Base-by-base conservation (phyloP, 2,888 invertebrate genomes). In the Tiliacea aurago region DNA sequence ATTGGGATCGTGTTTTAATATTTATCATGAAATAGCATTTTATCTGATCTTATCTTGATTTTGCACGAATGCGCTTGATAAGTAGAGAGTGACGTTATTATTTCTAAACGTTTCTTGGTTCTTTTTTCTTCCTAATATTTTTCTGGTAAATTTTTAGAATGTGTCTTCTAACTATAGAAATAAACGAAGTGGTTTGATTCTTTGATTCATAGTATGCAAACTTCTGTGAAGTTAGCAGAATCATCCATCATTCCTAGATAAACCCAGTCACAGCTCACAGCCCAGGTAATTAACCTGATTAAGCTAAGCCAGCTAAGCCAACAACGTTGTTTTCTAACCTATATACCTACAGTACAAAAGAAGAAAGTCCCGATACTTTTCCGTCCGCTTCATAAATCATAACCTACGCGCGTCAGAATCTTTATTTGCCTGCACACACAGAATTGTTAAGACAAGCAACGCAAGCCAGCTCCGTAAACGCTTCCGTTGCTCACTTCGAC, bases 391-490 rank as follows among this genome's bases (percentile, higher is more conserved):
- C 76, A 65, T 80, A 80, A 83, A 80, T 83, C 84, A 80, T 76
- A 86, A 69, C 85, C 73, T 73, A 78, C 68, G 62, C 76, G 65
- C 51, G 73, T 78, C 79, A 81, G 81, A 70, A 80, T 76, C 87
- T 84, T 79, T 86, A 86, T 83, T 86, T 86, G 74, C 76, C 68
- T 80, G 64, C 81, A 72, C 76, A 78, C 72, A 76, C 76, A 79
- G 82, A 86, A 86, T 88, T 84, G 88, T 88, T 88, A 87, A 88
- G 76, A 85, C 87, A 90, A 89, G 89, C 88, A 89, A 78, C 86
- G 77, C 82, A 70, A 83, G 82, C 83, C 82, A 81, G 86, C 84
- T 81, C 86, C 85, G 83, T 87, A 86, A 87, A 87, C 86, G 84
- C 86, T 86, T 86, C 87, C 86, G 87, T 86, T 85, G 86, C 86